Conservation (phyloP, 2,113 vertebrate genomes). For the Procavia capensis region DNA sequence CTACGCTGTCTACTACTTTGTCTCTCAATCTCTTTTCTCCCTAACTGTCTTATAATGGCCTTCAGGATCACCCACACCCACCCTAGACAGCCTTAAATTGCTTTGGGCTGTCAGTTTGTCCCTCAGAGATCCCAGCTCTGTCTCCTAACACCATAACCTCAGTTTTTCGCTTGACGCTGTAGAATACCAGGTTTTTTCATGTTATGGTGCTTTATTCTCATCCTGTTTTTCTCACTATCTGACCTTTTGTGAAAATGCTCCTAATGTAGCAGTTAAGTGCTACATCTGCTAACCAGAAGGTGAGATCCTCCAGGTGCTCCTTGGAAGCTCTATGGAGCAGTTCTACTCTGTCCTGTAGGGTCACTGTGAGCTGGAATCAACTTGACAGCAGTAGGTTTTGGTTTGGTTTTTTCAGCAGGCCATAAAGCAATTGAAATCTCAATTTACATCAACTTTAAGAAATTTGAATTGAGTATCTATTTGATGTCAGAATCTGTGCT, state of each 20-base stretch:
- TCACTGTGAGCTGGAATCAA: no score
- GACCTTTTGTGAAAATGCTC: no score
- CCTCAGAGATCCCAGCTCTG: neutral
- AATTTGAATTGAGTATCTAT: neutral
- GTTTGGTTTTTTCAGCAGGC: no score
- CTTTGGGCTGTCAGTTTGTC: neutral
- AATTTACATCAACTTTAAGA: conserved; percentile 12
- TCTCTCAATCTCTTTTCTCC: neutral
- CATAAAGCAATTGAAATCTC: conserved; percentile 12
- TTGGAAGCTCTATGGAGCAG: no score
- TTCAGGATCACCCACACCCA: neutral
- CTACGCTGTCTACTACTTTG: neutral
- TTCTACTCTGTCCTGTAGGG: no score
- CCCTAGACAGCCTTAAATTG: neutral
- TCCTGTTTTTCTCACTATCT: neutral
- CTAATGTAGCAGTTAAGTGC: no score
- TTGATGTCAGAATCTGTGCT: neutral
- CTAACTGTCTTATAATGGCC: neutral
- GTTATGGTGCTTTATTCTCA: neutral
- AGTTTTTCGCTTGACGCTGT: neutral
- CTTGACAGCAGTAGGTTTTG: no score
- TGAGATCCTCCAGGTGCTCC: no score
- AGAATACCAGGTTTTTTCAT: neutral
- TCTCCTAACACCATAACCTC: neutral
- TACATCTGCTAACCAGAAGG: no score